phyloP scores from a whole-genome alignment of 2,888 invertebrate species.

The Apamea anceps region DNA sequence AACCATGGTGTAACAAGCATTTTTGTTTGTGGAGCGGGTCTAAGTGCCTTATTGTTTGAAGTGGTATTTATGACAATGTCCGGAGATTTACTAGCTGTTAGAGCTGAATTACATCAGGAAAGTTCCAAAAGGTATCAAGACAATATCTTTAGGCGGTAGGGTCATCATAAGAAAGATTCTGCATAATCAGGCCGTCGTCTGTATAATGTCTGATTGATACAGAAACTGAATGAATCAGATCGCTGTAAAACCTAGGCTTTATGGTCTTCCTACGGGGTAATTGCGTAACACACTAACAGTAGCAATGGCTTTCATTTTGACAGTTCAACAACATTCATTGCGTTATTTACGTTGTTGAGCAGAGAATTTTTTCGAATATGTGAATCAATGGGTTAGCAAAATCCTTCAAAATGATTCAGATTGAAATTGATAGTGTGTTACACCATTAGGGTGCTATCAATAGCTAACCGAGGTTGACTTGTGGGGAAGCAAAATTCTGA shows the following conservation, averaged over 20 bases:
- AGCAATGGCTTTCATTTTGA: too few species aligned
- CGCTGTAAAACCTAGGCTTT: not conserved
- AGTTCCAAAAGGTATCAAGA: not conserved
- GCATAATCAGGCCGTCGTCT: not conserved
- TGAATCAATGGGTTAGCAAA: too few species aligned
- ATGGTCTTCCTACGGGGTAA: not conserved
- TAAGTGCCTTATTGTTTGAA: not conserved
- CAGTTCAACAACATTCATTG: too few species aligned
- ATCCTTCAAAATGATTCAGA: not conserved
- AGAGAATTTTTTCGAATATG: too few species aligned
- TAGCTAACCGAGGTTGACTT: not conserved
- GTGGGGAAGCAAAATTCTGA: conserved; percentile 21
- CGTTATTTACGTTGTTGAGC: too few species aligned
- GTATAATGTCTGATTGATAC: not conserved
- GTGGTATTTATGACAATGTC: not conserved
- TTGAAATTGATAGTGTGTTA: not conserved
- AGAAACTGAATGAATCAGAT: not conserved
- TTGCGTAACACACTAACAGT: too few species aligned
- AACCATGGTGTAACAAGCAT: not conserved
- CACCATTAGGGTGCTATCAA: not conserved
- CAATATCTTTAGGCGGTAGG: not conserved
- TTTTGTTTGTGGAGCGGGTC: not conserved
- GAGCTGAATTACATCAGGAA: not conserved
- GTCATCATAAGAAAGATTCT: not conserved
- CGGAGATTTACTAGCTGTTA: not conserved